Percentiles rank a stretch among this genome's conserved stretches.
Evolutionary conservation across 2,888 invertebrate species (phyloP).

Genomic region (Ochropleura leucogaster): DNA sequence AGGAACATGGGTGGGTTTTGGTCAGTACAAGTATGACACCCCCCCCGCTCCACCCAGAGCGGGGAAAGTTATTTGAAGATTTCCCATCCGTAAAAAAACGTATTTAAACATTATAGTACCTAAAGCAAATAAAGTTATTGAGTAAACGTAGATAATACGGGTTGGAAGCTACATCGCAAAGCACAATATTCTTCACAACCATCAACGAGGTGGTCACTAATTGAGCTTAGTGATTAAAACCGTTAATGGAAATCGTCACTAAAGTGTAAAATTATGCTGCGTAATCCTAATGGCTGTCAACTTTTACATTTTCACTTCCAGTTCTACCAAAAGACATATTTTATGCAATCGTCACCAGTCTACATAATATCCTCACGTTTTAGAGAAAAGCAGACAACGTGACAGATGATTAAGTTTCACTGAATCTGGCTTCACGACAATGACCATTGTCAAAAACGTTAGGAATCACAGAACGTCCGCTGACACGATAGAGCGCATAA

Average conservation of each 20-base stretch:
- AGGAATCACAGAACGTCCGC: constrained; percentile 14
- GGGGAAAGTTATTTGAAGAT: no score
- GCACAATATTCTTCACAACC: background rate
- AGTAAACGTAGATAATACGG: no score
- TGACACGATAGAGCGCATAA: constrained; percentile 4
- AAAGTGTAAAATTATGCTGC: constrained; percentile 18
- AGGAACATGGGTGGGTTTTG: no score
- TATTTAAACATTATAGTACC: no score
- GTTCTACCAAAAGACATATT: constrained; percentile 17
- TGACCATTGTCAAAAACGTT: constrained; percentile 6
- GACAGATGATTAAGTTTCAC: constrained; percentile 25
- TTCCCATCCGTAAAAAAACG: no score
- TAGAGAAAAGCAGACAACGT: constrained; percentile 14
- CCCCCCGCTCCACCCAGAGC: no score
- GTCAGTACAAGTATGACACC: no score
- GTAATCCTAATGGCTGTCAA: constrained; percentile 9
- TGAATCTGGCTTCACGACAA: constrained; percentile 17
- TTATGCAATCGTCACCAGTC: constrained; percentile 32
- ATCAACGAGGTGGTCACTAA: background rate
- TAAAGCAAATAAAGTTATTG: no score
- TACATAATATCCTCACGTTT: constrained; percentile 38
- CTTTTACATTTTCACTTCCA: constrained; percentile 53
- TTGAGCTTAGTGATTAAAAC: background rate
- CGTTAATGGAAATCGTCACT: background rate
- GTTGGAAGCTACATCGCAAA: no score